Base-by-base conservation (phyloP, 2,113 vertebrate genomes). In the Oncorhynchus keta region DNA sequence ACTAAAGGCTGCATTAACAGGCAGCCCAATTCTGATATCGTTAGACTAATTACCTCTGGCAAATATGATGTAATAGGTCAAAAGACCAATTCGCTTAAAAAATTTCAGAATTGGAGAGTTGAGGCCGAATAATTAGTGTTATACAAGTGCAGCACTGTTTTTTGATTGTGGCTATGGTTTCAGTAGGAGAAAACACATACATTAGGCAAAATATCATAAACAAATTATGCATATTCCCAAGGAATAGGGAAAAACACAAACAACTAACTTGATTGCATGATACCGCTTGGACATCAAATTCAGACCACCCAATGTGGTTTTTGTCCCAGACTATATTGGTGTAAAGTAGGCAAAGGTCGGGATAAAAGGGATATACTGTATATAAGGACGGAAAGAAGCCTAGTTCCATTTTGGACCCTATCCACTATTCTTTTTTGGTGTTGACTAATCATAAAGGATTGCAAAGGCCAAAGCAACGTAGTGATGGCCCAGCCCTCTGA, bases 291-390 rank as follows among this genome's bases (percentile, higher is more conserved):
- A 69, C 74, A 14, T 67, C 28, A 28, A n/a, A n/a, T 13, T 57
- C 61, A 70, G 18, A 76, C 59, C 24, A 75, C 59, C 73, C 59
- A 8, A 59, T 45, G 61, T 78, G 71, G 64, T 81, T 77, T 77
- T 66, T 68, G 72, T 67, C 68, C 80, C 80, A 77, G 75, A 77
- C 77, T 57, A 62, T 61, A 77, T 2, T 26, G 39, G 74, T 61
- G 24, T n/a, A 64, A 59, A 57, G 69, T 49, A 39, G 4, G 51
- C 3, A 55, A 51, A 59, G 69, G 6, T 48, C 18, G 1, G 14
- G 51, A 18, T 18, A 11, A 45, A 45, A 3, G 39, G 39, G 39
- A 45, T 45, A 11, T 45, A 45, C 9, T 45, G 39, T 11, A 55
- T 55, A 18, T 18, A 55, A 16, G 16, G 51, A 55, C 4, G 3